Conservation (phyloP, 2,797 vertebrate genomes). For the Clarias platycephalus region DNA sequence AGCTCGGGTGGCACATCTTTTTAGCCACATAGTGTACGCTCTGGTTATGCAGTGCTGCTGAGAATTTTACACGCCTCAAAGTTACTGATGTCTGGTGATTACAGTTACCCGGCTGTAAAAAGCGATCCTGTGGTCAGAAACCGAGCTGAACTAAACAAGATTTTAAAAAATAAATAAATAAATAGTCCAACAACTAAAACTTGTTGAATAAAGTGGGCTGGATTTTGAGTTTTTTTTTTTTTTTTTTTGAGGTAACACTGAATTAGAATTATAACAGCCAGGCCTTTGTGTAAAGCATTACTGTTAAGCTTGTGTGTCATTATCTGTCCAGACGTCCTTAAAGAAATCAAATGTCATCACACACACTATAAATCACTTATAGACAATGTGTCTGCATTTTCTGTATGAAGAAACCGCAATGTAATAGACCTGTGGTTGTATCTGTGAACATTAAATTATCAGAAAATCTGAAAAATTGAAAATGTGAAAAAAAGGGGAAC, state of each 20-base stretch:
- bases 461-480: neutral
- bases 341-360: neutral
- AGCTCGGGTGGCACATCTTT: neutral
- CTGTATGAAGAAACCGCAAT: neutral
- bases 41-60: neutral
- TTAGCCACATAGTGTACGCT: neutral
- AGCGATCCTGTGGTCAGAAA: neutral
- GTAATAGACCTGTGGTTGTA: neutral
- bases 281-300: neutral
- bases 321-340: neutral
- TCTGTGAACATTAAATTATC: neutral
- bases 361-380: neutral
- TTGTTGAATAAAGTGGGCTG: too few species aligned
- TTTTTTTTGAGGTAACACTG: neutral
- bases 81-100: neutral
- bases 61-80: neutral
- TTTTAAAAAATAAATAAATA: neutral
- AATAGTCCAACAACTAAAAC: neutral
- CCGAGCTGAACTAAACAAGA: neutral
- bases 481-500: neutral
- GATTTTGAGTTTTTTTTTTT: neutral
- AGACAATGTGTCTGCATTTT: neutral
- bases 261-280: neutral
- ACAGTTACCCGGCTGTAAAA: neutral
- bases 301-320: neutral